These are phyloP conservation scores for Arion vulgaris DNA, from an alignment of 1,140 invertebrate species.

Conservation along the genomic window DNA sequence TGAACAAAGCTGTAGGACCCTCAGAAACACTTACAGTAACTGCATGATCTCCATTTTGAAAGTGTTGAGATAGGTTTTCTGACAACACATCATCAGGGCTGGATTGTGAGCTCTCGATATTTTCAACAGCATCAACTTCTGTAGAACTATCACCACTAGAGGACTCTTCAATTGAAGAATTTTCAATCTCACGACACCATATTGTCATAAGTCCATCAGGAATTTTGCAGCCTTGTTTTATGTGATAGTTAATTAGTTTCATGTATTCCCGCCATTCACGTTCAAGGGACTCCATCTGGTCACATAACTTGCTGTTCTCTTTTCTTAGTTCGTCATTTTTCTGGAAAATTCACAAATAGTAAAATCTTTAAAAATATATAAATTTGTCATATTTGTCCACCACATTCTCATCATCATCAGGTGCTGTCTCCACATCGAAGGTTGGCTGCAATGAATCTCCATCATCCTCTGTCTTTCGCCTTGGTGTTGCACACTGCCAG, in stretches of 20 bases:
- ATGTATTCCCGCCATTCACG: neutral
- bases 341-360: neutral
- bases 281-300: neutral
- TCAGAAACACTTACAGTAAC: neutral
- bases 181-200: neutral
- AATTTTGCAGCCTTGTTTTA: neutral
- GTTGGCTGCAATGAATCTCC: no score
- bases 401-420: no score
- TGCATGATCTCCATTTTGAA: neutral
- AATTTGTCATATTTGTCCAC: no score
- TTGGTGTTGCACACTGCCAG: no score
- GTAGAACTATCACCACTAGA: neutral
- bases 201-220: neutral
- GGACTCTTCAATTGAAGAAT: neutral
- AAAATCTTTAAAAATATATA: no score
- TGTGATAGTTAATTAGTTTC: neutral
- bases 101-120: no score
- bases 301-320: neutral
- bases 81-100: no score
- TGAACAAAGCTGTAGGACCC: neutral
- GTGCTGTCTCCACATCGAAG: no score
- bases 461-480: no score
- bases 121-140: neutral
- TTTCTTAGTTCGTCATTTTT: neutral
- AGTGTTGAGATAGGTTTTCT: no score